Percentiles rank a stretch among this genome's conserved stretches.
Conservation (phyloP, 2,797 vertebrate genomes). For the Rousettus madagascariensis region DNA sequence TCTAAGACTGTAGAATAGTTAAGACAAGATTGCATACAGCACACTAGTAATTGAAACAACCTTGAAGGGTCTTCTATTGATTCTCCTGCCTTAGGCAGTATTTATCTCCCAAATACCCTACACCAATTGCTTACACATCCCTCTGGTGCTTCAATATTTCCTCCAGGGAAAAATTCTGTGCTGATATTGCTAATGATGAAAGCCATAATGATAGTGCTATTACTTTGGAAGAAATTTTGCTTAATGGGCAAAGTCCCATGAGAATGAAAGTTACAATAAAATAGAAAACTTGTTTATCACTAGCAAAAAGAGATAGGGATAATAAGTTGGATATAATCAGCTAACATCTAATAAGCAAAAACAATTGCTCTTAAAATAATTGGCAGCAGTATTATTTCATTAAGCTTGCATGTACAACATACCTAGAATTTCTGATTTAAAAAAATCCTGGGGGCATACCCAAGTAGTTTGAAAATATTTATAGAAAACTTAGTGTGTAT, state of each 20-base stretch:
- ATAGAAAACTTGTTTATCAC: slow-evolving; percentile 9
- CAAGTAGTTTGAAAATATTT: not conserved
- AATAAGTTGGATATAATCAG: not conserved
- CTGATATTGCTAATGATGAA: not conserved
- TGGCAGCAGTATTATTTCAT: not conserved
- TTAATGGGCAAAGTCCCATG: slow-evolving; percentile 9
- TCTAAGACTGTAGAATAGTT: not conserved
- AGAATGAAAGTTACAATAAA: slow-evolving; percentile 31
- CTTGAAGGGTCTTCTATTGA: not conserved
- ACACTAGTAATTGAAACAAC: not conserved
- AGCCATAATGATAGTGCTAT: not conserved
- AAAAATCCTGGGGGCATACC: not conserved
- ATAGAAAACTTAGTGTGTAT: not conserved
- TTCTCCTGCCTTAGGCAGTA: not conserved
- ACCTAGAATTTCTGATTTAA: not conserved
- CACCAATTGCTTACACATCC: not conserved
- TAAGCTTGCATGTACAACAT: not conserved
- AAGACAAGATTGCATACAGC: not conserved
- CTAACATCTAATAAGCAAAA: slow-evolving; percentile 21
- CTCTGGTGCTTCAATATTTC: not conserved
- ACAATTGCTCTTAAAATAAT: not conserved
- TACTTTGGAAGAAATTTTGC: slow-evolving; percentile 29
- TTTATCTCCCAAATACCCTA: not conserved
- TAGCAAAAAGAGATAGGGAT: not conserved
- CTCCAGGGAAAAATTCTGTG: slow-evolving; percentile 27